A percentile compares a stretch with the other conserved stretches of the same genome.
Conservation (phyloP, 2,888 invertebrate species). For the Ophion ellenae region DNA sequence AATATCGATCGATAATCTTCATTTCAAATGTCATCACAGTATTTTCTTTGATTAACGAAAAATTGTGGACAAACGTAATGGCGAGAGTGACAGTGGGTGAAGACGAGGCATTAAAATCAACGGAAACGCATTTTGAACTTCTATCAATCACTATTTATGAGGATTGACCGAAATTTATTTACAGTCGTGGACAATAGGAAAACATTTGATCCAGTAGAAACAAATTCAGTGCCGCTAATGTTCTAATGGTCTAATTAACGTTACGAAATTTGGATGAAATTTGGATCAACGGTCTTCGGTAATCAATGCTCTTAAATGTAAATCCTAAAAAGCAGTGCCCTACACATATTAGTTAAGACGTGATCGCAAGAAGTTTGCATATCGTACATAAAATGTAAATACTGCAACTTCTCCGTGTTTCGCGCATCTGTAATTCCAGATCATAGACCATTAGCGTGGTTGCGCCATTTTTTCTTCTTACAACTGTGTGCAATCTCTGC, state of each 20-base stretch:
- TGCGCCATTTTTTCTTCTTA: not conserved
- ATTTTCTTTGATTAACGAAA: not conserved
- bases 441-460: conserved; percentile 4
- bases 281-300: conserved; percentile 16
- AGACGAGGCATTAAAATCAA: not conserved
- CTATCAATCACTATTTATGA: not conserved
- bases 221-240: not conserved
- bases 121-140: not conserved
- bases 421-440: conserved; percentile 40
- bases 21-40: no score
- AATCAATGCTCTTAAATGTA: conserved; percentile 43
- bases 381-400: conserved; percentile 1
- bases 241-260: not conserved
- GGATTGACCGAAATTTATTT: not conserved
- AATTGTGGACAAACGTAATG: not conserved
- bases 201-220: not conserved
- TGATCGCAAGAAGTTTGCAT: conserved; percentile 51
- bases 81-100: not conserved
- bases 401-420: conserved; percentile 54
- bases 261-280: conserved; percentile 4
- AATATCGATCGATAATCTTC: no score
- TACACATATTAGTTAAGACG: conserved; percentile 57
- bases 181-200: conserved; percentile 1
- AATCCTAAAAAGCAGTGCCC: conserved; percentile 66
- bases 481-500: conserved; percentile 7